Evolutionary conservation across 2,797 vertebrate genomes (phyloP).

Genomic region (Pseudomugil tenellus): DNA sequence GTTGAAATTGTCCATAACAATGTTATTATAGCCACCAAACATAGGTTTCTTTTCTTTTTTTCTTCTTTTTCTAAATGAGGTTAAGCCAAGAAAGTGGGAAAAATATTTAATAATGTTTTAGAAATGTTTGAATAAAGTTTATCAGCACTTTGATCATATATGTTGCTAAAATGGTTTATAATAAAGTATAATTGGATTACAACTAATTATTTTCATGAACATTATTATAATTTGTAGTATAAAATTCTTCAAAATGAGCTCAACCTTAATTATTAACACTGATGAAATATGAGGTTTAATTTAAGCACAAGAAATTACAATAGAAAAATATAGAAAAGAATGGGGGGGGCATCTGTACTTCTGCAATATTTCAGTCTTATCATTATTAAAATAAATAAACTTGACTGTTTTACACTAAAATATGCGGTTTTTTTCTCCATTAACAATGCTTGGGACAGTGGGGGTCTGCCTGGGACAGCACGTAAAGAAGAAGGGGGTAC

Average conservation of each 20-base stretch:
- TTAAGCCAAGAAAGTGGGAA: too few species aligned
- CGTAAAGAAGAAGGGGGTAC: slow-evolving; percentile 50
- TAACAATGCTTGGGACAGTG: not conserved
- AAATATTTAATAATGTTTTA: too few species aligned
- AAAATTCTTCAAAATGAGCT: too few species aligned
- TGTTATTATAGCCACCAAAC: not conserved
- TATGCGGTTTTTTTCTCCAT: too few species aligned
- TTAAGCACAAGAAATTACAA: not conserved
- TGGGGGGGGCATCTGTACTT: not conserved
- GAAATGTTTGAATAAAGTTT: too few species aligned
- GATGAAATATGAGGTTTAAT: not conserved
- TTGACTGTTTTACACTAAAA: not conserved
- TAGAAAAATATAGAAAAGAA: not conserved
- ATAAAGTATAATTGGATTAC: too few species aligned
- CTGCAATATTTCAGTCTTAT: not conserved
- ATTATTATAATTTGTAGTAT: too few species aligned
- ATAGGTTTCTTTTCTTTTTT: not conserved
- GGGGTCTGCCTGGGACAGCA: slow-evolving; percentile 10
- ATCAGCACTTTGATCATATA: too few species aligned
- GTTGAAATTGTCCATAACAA: not conserved
- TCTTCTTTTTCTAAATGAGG: too few species aligned
- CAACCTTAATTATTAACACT: too few species aligned
- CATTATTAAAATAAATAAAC: not conserved
- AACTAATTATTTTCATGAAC: too few species aligned
- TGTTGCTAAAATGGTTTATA: too few species aligned